Evolutionary conservation across 2,888 invertebrate genomes (phyloP), one percentile per base, ranked within the genome.

Genomic region (Hedychridium roseum): DNA sequence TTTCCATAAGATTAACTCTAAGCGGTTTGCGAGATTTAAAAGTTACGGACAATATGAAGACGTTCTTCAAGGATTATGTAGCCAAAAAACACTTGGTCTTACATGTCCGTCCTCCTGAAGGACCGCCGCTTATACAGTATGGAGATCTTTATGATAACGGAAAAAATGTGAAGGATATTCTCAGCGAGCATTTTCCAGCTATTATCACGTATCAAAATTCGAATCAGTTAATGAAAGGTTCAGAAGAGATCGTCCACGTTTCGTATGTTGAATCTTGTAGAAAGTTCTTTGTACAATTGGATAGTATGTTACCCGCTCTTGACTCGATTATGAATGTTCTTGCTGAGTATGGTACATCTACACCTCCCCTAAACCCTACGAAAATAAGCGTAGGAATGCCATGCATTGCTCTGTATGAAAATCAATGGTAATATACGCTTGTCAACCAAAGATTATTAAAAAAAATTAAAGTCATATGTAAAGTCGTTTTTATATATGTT

Each of bases 391-490:
- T 83, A 2, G 88, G 88, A 0, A 80, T 86, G 4, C 87, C 89
- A 0, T 91, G 91, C 68, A 88, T 89, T 58, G 95, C 96, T 0
- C 86, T 89, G 48, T 97, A 90, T 72, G 85, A 87, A 35, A 85
- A 81, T 37, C 88, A 90, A 70, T 98, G 97, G 96, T 76, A 51
- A 52, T 46, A 48, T 35, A 18, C 14, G 23, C 17, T 2, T 27
- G 27, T 16, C 31, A 38, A 32, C 30, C 26, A 23, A 2, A 17
- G 9, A 9, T 14, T 14, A 2, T 17, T 34, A n/a, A 2, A 5
- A 3, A 2, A 23, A 20, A 36, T 37, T 30, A 12, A 30, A 12
- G 16, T 31, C 32, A 15, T 35, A 43, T 23, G 9, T 23, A 9
- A 23, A 23, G 9, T 6, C 23, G 9, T 14, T 20, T 20, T n/a